Evolutionary conservation across 2,888 invertebrate genomes (phyloP), one percentile per base, ranked within the genome.

Genomic region (Thumatha senex): DNA sequence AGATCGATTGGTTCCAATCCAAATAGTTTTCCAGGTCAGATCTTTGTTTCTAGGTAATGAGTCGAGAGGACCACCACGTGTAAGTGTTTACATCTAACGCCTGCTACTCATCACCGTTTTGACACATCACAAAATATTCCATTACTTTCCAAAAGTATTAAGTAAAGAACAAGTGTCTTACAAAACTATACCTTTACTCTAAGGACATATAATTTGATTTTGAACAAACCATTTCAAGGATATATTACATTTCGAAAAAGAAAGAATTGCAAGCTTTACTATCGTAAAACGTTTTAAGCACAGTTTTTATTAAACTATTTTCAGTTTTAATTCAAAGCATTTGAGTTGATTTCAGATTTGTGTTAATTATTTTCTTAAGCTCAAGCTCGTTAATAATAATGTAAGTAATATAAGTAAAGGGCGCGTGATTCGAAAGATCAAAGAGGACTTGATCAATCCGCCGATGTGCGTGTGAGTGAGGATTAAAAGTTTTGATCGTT

Each of bases 71-170:
- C 69, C 74, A 73, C 79, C 77, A 75, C 77, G 74, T 82, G 84
- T 76, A 74, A 71, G 70, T 86, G 85, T 89, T 88, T 86, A 87
- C 81, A 74, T 72, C 82, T 71, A 72, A 72, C 72, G 85, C 80
- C 89, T 88, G 87, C 82, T 87, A 85, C 83, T 85, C 84, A 77
- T 88, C 87, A 84, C 74, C 78, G 75, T 82, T 86, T 86, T 86
- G 87, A 89, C 86, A 80, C 74, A 76, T 84, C 81, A 82, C 82
- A 78, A 80, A 75, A 72, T 60, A 63, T 63, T 53, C 49, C 48
- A 51, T 45, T 41, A 46, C 36, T 47, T 44, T 11, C 33, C 30
- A 61, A 63, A 70, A 12, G 63, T 15, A 36, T 12, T 36, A 63
- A 55, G 13, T 34, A 11, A 33, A 14, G 2, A 18, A 9, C n/a